A percentile compares a stretch with the other conserved stretches of the same genome.
phyloP scores from a whole-genome alignment of 2,797 vertebrate genomes.

The Catostomus latipinnis region DNA sequence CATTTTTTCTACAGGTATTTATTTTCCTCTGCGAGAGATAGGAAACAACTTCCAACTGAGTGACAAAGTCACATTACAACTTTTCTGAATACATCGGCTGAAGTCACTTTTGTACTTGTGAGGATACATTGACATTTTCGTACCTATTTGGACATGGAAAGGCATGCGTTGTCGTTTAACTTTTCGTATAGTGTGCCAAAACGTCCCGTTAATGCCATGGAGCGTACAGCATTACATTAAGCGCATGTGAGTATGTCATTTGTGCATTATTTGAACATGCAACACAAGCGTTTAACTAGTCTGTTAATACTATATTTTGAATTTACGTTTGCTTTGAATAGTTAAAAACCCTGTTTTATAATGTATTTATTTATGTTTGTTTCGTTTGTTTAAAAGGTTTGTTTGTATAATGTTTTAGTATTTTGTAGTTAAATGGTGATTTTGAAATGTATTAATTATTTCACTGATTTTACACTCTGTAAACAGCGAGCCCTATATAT shows the following conservation, averaged over 20 bases:
- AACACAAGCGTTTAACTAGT: background rate
- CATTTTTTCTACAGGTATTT: conserved; percentile 2
- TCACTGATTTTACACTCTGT: background rate
- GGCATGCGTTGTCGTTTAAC: background rate
- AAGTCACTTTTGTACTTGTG: conserved; percentile 20
- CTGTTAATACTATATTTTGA: background rate
- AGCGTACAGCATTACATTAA: background rate
- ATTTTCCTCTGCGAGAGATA: background rate
- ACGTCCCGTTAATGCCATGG: background rate
- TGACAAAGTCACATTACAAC: conserved; percentile 11
- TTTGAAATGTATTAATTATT: background rate
- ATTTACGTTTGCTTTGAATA: background rate
- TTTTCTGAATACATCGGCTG: conserved; percentile 7
- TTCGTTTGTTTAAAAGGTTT: background rate
- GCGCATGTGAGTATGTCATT: conserved; percentile 25
- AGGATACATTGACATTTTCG: conserved; percentile 38
- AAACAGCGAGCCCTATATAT: background rate
- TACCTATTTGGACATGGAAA: conserved; percentile 29
- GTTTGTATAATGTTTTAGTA: background rate
- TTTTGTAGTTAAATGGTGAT: background rate
- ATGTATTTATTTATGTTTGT: background rate
- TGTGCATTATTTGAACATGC: background rate
- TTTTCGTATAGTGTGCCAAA: background rate
- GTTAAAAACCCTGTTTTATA: too few relatives aligned
- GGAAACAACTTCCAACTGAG: background rate